A percentile compares a stretch with the other conserved stretches of the same genome.
phyloP scores from a whole-genome alignment of 2,888 invertebrate genomes.

The Carterocephalus palaemon region DNA sequence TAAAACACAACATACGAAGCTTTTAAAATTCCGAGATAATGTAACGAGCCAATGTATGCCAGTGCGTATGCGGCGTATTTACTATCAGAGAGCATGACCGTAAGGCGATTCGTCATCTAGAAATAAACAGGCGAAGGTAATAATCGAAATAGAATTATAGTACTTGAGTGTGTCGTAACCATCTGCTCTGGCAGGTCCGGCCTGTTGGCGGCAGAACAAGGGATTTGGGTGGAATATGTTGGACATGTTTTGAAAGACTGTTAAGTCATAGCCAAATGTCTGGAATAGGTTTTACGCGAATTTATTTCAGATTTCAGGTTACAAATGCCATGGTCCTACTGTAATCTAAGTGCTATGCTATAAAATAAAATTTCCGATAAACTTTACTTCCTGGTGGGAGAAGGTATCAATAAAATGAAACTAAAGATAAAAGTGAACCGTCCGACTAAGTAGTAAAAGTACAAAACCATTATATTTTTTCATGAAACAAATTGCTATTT shows the following conservation, averaged over 20 bases:
- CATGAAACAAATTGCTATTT: no score
- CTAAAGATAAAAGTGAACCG: no score
- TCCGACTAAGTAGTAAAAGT: no score
- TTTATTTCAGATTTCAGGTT: conserved; percentile 12
- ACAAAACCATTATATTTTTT: no score
- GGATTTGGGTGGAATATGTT: conserved; percentile 48
- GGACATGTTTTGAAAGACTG: conserved; percentile 32
- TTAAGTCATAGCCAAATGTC: conserved; percentile 26
- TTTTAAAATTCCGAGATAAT: conserved; percentile 77
- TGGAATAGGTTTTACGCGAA: conserved; percentile 21
- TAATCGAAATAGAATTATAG: conserved; percentile 77
- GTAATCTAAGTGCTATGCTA: no score
- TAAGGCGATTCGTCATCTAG: conserved; percentile 71
- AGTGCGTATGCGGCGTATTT: conserved; percentile 44
- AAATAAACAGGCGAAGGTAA: conserved; percentile 76
- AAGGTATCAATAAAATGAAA: no score
- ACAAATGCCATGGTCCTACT: no score
- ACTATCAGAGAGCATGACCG: conserved; percentile 49
- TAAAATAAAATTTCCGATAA: background rate
- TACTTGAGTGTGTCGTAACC: conserved; percentile 67
- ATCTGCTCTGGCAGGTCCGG: conserved; percentile 61
- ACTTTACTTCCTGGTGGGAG: no score
- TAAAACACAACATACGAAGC: conserved; percentile 44
- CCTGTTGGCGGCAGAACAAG: conserved; percentile 50
- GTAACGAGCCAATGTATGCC: conserved; percentile 48